Evolutionary conservation across 2,113 vertebrate species (phyloP).

Genomic region (Willisornis vidua): DNA sequence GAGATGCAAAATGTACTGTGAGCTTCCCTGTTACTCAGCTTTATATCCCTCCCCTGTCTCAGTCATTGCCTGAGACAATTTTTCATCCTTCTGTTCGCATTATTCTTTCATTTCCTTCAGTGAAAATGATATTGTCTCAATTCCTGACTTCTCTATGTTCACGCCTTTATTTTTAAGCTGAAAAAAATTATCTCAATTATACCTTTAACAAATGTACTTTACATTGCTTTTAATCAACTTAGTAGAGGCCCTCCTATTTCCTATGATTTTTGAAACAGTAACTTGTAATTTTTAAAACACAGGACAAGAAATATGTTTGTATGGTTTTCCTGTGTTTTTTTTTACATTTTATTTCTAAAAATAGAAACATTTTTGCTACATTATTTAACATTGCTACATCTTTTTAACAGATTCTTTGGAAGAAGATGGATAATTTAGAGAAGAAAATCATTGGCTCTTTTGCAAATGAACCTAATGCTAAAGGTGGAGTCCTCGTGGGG

Average conservation of each 20-base stretch:
- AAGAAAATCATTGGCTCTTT: slow-evolving; percentile 69
- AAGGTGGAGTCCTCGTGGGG: slow-evolving; percentile 69
- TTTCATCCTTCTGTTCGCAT: background rate
- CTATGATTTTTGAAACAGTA: background rate
- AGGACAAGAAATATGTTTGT: background rate
- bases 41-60: background rate
- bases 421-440: slow-evolving; percentile 78
- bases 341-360: background rate
- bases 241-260: background rate
- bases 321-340: background rate
- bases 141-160: background rate
- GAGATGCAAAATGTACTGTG: background rate
- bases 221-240: background rate
- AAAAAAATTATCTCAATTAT: background rate
- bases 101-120: background rate
- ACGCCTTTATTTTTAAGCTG: background rate
- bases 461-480: slow-evolving; percentile 65
- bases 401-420: slow-evolving; percentile 79
- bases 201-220: background rate
- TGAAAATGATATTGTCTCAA: background rate
- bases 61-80: background rate
- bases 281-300: background rate
- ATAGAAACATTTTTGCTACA: background rate
- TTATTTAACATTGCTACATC: background rate
- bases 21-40: background rate